Evolutionary conservation across 1,140 invertebrate genomes (phyloP).

Genomic region (Popillia japonica): DNA sequence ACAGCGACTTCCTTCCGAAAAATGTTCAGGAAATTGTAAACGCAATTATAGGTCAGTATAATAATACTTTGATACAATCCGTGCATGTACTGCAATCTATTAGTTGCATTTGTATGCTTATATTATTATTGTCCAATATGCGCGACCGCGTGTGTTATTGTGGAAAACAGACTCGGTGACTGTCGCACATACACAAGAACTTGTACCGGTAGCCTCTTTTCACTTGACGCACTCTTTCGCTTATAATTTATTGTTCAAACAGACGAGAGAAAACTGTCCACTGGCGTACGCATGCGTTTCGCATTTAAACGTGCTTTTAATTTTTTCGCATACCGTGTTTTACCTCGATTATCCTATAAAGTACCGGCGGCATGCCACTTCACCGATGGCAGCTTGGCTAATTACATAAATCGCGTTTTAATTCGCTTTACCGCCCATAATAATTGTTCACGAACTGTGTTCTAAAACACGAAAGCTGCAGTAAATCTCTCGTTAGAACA

Average conservation of each 20-base stretch:
- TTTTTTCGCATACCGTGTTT: constrained; percentile 13
- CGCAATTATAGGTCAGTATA: not conserved
- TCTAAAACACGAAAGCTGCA: not conserved
- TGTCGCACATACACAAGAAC: not conserved
- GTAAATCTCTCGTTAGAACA: not conserved
- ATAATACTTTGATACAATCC: no score
- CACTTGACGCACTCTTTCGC: constrained; percentile 1
- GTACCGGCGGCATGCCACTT: not conserved
- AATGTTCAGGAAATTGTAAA: not conserved
- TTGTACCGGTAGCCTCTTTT: constrained; percentile 28
- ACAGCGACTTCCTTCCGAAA: not conserved
- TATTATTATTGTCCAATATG: not conserved
- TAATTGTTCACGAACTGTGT: not conserved
- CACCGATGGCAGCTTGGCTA: not conserved
- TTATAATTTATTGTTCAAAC: constrained; percentile 31
- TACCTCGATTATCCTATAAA: not conserved
- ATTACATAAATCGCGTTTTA: constrained; percentile 3
- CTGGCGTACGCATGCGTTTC: constrained; percentile 6
- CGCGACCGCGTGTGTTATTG: not conserved
- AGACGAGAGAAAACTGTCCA: constrained; percentile 22
- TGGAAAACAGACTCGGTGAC: not conserved
- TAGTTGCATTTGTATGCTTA: not conserved
- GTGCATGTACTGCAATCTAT: not conserved
- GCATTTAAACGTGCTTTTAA: constrained; percentile 1
- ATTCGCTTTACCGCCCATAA: not conserved